Evolutionary conservation across 2,888 invertebrate genomes (phyloP), one percentile per base, ranked within the genome.

Genomic region (Leptinotarsa haldemani): DNA sequence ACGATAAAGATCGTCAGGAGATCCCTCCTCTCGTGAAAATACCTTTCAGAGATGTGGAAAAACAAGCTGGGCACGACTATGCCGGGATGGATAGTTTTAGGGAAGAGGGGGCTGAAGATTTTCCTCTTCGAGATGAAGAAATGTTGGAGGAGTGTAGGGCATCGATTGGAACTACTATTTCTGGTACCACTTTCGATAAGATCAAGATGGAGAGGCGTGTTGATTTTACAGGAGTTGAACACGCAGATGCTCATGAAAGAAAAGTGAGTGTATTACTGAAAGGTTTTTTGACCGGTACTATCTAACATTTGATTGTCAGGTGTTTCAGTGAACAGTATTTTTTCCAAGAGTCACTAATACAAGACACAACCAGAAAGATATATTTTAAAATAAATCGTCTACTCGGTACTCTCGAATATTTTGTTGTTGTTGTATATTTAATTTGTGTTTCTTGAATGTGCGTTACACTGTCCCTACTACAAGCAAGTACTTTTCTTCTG

Each of bases 21-120:
- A 78, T 30, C 69, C 77, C 52, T 22, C 18, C 40, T 25, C 18
- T 47, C 9, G 64, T 64, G 5, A 58, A 64, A 68, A 61, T 52
- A 25, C 18, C 65, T n/a, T 84, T 82, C 69, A 80, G 71, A 70
- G 87, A 88, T 77, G 66, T 86, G 3, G 87, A 88, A 75, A 85
- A 83, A 64, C 87, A 87, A 79, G 73, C 78, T 4, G 82, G 84
- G 50, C 83, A 84, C 4, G 85, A 87, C 78, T 85, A 86, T 64
- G 86, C 84, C 13, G 84, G 85, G 63, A 86, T 87, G 86, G 83
- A 85, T 16, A 82, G 78, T 69, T 86, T 85, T 52, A 74, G 79
- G 72, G 75, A 79, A 18, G 71, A 70, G n/a, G 52, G 65, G 13
- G 40, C 20, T 40, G 53, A 52, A 52, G 67, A 40, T 18, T 52